These are phyloP conservation scores for Indicator indicator DNA, from an alignment of 2,113 vertebrate genomes.

Conservation along the genomic window DNA sequence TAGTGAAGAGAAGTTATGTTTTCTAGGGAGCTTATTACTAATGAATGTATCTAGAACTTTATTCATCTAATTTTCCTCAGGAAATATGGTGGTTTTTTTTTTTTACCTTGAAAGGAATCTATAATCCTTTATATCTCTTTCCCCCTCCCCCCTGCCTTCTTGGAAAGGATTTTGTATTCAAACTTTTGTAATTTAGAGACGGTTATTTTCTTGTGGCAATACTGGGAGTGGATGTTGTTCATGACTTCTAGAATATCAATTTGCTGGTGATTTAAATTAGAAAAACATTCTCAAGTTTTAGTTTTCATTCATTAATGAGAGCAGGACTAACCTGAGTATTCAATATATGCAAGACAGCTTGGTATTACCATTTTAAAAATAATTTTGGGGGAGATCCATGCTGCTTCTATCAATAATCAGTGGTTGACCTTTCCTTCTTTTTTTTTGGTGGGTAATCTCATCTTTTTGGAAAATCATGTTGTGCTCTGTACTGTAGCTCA, in stretches of 20 bases:
- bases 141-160: not conserved
- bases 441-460: constrained; percentile 43
- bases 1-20: constrained; percentile 74
- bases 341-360: not conserved
- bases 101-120: not conserved
- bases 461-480: not conserved
- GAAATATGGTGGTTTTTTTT: not conserved
- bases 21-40: constrained; percentile 74
- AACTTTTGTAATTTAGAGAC: constrained; percentile 15
- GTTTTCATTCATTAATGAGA: not conserved
- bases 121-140: no score
- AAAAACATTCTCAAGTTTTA: not conserved
- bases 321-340: not conserved
- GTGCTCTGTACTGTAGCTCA: constrained; percentile 23
- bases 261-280: not conserved
- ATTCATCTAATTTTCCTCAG: constrained; percentile 60
- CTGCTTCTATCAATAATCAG: constrained; percentile 19
- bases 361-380: not conserved
- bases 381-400: not conserved
- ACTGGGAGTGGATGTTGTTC: not conserved
- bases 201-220: not conserved
- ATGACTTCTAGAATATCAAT: not conserved
- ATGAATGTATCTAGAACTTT: constrained; percentile 60
- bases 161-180: constrained; percentile 29
- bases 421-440: constrained; percentile 6